A percentile compares a stretch with the other conserved stretches of the same genome.
Conservation (phyloP, 2,113 vertebrate genomes). For the Salvator merianae region DNA sequence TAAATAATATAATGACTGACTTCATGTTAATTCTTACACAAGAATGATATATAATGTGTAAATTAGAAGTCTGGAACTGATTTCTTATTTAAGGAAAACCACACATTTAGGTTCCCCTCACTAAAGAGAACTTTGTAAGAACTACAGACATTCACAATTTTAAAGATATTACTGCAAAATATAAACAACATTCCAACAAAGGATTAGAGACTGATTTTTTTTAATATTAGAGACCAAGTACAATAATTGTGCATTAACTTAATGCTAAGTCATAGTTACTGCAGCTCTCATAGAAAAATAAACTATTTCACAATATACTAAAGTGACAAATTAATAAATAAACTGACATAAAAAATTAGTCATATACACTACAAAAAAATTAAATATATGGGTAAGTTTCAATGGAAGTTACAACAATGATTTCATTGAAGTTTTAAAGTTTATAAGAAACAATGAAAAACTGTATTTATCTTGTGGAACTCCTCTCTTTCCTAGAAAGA, state of each 20-base stretch:
- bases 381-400: slow-evolving; percentile 64
- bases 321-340: slow-evolving; percentile 78
- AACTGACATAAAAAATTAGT: slow-evolving; percentile 72
- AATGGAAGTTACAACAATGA: slow-evolving; percentile 60
- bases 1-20: neutral
- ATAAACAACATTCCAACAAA: slow-evolving; percentile 25
- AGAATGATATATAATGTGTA: neutral
- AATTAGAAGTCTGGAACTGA: neutral
- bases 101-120: neutral
- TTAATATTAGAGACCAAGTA: slow-evolving; percentile 64
- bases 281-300: slow-evolving; percentile 78
- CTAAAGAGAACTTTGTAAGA: neutral
- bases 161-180: slow-evolving; percentile 34
- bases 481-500: slow-evolving; percentile 55
- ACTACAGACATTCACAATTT: neutral
- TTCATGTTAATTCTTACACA: neutral
- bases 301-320: slow-evolving; percentile 70
- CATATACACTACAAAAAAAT: slow-evolving; percentile 69
- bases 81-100: neutral
- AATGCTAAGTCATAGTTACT: slow-evolving; percentile 69
- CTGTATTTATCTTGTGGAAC: slow-evolving; percentile 43
- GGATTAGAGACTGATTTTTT: slow-evolving; percentile 59
- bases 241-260: slow-evolving; percentile 68
- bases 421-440: slow-evolving; percentile 54
- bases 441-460: slow-evolving; percentile 48